These are phyloP conservation scores for Melanostigma gelatinosum DNA, from an alignment of 2,113 vertebrate species.

Conservation along the genomic window DNA sequence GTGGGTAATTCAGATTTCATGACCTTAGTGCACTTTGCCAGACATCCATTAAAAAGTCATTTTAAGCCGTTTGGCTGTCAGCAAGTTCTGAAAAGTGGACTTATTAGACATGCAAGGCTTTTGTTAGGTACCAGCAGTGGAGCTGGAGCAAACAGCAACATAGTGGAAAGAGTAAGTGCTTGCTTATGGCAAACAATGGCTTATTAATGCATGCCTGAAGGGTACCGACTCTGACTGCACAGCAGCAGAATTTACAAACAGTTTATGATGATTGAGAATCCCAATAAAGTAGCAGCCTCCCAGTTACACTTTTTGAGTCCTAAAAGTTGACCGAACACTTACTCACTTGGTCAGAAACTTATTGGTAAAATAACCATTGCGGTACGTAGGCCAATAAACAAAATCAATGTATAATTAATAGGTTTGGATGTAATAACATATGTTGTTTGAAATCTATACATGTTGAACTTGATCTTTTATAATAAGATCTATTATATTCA, in stretches of 20 bases:
- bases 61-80: conserved; percentile 32
- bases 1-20: conserved; percentile 18
- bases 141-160: conserved; percentile 22
- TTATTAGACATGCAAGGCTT: conserved; percentile 21
- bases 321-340: background rate
- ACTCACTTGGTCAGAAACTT: background rate
- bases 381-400: background rate
- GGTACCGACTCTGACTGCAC: conserved; percentile 18
- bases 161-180: conserved; percentile 14
- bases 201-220: conserved; percentile 39
- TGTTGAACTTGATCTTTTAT: background rate
- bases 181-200: conserved; percentile 25
- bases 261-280: conserved; percentile 26
- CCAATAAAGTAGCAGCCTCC: conserved; percentile 1
- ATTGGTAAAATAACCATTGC: background rate
- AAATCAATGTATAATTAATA: background rate
- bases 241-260: conserved; percentile 23
- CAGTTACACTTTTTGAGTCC: background rate
- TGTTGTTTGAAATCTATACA: background rate
- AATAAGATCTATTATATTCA: conserved; percentile 17
- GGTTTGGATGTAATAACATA: background rate
- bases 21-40: conserved; percentile 16
- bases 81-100: conserved; percentile 27
- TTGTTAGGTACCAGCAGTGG: background rate
- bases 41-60: conserved; percentile 22